Conservation (phyloP, 2,797 vertebrate species). For the Eleutherodactylus coqui region DNA sequence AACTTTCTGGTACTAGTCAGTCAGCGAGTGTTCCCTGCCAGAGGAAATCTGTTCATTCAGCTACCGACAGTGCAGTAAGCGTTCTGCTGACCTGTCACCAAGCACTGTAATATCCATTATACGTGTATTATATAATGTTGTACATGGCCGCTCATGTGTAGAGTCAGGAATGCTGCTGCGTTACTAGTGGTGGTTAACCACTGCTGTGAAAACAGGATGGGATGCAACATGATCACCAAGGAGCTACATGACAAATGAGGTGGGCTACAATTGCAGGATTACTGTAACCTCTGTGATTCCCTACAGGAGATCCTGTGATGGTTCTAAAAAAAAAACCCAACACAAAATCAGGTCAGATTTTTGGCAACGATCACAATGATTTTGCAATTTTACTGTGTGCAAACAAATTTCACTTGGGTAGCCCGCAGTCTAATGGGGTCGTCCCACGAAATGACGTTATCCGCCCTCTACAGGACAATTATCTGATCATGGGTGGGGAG, state of each 20-base stretch:
- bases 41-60: constrained; percentile 33
- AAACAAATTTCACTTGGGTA: background rate
- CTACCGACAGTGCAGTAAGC: background rate
- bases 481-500: too few relatives aligned
- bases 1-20: constrained; percentile 18
- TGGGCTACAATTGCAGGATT: background rate
- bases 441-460: too few relatives aligned
- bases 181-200: background rate
- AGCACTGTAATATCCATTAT: background rate
- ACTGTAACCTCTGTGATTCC: background rate
- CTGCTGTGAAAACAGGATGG: constrained; percentile 1
- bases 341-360: background rate
- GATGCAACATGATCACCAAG: background rate
- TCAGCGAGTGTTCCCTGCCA: background rate
- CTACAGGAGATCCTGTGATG: background rate
- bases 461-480: too few relatives aligned
- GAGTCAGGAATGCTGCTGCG: background rate
- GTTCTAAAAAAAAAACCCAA: background rate
- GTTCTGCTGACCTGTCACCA: background rate
- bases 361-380: background rate
- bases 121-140: background rate
- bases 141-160: background rate
- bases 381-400: background rate
- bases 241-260: background rate
- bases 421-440: background rate